phyloP scores from a whole-genome alignment of 2,888 invertebrate genomes.

The Lamproptera curius region DNA sequence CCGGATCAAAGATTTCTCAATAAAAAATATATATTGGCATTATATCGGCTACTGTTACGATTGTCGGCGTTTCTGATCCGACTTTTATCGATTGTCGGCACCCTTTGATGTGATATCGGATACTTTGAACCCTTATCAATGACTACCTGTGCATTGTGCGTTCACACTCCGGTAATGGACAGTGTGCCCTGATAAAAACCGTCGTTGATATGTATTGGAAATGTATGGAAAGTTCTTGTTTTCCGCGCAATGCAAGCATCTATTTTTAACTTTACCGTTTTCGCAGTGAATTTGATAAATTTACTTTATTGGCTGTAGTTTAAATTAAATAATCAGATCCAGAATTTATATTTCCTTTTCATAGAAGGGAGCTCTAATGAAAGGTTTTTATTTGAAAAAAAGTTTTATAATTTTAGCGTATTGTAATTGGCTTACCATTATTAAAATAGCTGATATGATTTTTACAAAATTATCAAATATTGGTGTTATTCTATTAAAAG shows the following conservation, averaged over 20 bases:
- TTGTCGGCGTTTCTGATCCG: constrained; percentile 51
- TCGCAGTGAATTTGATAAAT: no score
- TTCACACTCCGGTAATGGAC: constrained; percentile 36
- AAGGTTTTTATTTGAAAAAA: no score
- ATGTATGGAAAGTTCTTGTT: constrained; percentile 20
- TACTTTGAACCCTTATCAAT: constrained; percentile 51
- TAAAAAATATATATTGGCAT: constrained; percentile 45
- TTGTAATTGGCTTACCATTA: no score
- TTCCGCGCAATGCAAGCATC: constrained; percentile 6
- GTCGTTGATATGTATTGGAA: constrained; percentile 15
- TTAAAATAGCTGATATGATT: no score
- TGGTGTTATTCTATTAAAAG: no score
- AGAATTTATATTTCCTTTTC: no score
- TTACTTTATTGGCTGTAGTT: no score
- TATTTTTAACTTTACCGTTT: no score
- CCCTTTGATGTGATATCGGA: constrained; percentile 55
- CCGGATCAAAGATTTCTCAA: constrained; percentile 47
- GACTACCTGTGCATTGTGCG: constrained; percentile 61
- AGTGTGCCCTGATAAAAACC: constrained; percentile 35
- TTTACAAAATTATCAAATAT: no score
- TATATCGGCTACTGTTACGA: constrained; percentile 53
- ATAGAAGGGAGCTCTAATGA: no score
- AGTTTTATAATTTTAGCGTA: no score
- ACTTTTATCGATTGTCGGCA: constrained; percentile 47
- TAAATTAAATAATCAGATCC: no score